Percentiles rank a stretch among this genome's conserved stretches.
These are phyloP conservation scores for Neodiprion fabricii DNA, from an alignment of 1,140 invertebrate species.

Conservation along the genomic window DNA sequence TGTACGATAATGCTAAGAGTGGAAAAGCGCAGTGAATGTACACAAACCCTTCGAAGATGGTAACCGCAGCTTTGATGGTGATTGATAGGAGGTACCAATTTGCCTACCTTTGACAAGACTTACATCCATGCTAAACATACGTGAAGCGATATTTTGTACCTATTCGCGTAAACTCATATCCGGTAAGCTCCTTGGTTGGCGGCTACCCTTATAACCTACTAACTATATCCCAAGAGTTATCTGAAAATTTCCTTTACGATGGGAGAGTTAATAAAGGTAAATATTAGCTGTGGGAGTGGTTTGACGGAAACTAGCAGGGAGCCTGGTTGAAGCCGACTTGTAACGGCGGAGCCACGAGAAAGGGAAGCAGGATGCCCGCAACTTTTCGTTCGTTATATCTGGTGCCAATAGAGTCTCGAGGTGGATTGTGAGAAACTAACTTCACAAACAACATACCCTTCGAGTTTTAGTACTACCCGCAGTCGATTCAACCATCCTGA, in stretches of 20 bases:
- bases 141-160: background rate
- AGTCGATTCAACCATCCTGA: no score
- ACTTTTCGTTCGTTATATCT: background rate
- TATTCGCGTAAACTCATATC: background rate
- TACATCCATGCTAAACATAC: slow-evolving; percentile 26
- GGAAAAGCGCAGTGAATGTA: background rate
- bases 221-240: slow-evolving; percentile 60
- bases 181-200: slow-evolving; percentile 33
- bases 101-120: slow-evolving; percentile 53
- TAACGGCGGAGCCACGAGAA: background rate
- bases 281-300: slow-evolving; percentile 59
- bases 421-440: background rate
- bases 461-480: no score
- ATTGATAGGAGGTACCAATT: slow-evolving; percentile 40
- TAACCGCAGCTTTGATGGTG: background rate
- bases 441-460: no score
- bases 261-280: slow-evolving; percentile 62
- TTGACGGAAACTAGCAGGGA: slow-evolving; percentile 43
- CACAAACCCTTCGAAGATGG: background rate
- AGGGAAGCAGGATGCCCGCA: background rate
- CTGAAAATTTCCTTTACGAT: slow-evolving; percentile 62
- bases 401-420: background rate
- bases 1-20: no score
- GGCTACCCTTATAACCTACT: slow-evolving; percentile 54
- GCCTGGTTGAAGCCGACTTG: slow-evolving; percentile 13